Evolutionary conservation across 2,888 invertebrate genomes (phyloP).

Genomic region (Cheilosia pagana): DNA sequence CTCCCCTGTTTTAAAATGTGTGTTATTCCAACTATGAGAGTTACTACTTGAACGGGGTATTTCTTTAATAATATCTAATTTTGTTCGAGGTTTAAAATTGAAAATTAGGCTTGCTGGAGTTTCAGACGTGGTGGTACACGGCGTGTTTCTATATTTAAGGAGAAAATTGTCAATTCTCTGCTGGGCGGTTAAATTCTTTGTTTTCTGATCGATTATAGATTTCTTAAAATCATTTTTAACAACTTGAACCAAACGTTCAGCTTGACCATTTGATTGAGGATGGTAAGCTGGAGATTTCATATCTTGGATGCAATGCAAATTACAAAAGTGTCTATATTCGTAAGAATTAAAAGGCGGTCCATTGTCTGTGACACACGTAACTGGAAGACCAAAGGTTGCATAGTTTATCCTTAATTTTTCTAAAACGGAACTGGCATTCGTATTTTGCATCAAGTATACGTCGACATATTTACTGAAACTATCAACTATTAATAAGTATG

Average conservation of each 20-base stretch:
- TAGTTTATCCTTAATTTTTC: conserved; percentile 23
- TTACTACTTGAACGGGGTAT: too few relatives aligned
- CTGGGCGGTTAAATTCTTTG: background rate
- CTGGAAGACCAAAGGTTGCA: conserved; percentile 18
- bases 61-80: too few relatives aligned
- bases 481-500: conserved; percentile 31
- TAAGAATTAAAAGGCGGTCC: conserved; percentile 21
- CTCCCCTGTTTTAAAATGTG: too few relatives aligned
- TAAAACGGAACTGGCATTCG: conserved; percentile 15
- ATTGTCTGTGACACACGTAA: conserved; percentile 24
- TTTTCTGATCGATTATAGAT: conserved; percentile 1
- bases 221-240: conserved; percentile 32
- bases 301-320: conserved; percentile 48
- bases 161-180: conserved; percentile 20
- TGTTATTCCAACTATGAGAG: too few relatives aligned
- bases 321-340: conserved; percentile 27
- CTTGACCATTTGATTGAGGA: too few relatives aligned
- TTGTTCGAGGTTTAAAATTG: too few relatives aligned
- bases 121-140: conserved; percentile 17
- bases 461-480: conserved; percentile 21
- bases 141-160: conserved; percentile 29
- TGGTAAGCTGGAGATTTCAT: conserved; percentile 24
- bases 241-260: conserved; percentile 19
- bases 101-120: conserved; percentile 12
- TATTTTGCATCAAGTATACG: conserved; percentile 26